A percentile compares a stretch with the other conserved stretches of the same genome.
Evolutionary conservation across 2,113 vertebrate genomes (phyloP).

Genomic region (Danionella cerebrum): DNA sequence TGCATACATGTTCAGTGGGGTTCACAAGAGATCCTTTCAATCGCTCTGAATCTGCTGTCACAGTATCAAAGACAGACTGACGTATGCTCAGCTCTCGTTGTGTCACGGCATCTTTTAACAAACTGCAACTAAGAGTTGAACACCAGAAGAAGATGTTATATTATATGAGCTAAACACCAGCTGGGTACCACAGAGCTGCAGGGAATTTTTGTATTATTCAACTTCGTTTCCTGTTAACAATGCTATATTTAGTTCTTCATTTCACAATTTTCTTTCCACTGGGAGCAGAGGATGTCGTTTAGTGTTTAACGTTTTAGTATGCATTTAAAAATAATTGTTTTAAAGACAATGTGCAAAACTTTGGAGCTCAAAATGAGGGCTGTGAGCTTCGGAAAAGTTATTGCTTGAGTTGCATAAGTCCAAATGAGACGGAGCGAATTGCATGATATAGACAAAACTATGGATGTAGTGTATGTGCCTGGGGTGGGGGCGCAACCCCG

Average conservation of each 20-base stretch:
- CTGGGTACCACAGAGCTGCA: neutral
- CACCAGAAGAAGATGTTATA: neutral
- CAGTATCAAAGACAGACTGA: slow-evolving; percentile 45
- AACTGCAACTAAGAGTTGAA: neutral
- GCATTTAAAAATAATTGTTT: no score
- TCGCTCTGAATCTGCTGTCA: slow-evolving; percentile 43
- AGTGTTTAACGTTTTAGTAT: neutral
- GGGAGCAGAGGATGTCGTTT: neutral
- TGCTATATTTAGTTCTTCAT: neutral
- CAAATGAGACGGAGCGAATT: no score
- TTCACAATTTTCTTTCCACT: neutral
- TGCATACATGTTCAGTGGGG: slow-evolving; percentile 39
- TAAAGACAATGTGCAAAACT: no score
- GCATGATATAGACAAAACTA: no score
- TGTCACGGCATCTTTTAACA: slow-evolving; percentile 45
- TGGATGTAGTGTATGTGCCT: no score
- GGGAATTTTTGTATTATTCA: slow-evolving; percentile 17
- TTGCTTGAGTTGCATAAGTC: no score
- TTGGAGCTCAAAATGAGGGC: no score
- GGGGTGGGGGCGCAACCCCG: no score
- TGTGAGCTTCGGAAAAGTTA: no score
- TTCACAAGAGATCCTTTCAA: slow-evolving; percentile 45
- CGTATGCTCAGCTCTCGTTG: slow-evolving; percentile 35
- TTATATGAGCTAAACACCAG: slow-evolving; percentile 4
- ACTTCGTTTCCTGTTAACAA: neutral